Evolutionary conservation across 1,140 invertebrate genomes (phyloP).

Genomic region (Pseudomyrmex gracilis): DNA sequence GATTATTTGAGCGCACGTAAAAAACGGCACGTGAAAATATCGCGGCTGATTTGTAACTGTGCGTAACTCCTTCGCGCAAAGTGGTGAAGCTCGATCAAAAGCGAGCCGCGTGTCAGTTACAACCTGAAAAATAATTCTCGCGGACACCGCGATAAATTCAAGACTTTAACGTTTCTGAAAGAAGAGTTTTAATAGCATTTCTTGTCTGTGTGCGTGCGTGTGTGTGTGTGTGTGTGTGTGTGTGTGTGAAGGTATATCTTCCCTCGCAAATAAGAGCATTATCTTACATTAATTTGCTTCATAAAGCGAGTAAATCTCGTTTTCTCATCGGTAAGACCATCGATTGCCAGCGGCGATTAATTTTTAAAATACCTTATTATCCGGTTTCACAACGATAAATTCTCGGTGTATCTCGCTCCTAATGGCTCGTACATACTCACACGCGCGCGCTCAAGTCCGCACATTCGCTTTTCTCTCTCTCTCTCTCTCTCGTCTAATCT

Average conservation of each 20-base stretch:
- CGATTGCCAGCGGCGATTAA: slow-evolving; percentile 27
- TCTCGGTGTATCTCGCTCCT: background rate
- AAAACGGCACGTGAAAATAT: slow-evolving; percentile 5
- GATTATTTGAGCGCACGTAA: slow-evolving; percentile 4
- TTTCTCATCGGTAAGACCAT: background rate
- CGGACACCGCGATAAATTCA: background rate
- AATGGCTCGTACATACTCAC: background rate
- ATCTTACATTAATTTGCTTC: background rate
- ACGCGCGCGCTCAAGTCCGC: background rate
- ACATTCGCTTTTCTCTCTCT: background rate
- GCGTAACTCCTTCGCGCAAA: background rate
- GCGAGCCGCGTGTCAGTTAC: background rate
- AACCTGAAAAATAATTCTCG: background rate
- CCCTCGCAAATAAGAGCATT: background rate
- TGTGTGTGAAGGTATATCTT: too few relatives aligned
- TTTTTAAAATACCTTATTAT: slow-evolving; percentile 50
- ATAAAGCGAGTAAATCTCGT: slow-evolving; percentile 16
- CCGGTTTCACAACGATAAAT: slow-evolving; percentile 42
- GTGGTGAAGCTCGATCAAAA: slow-evolving; percentile 26
- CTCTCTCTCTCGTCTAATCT: slow-evolving; percentile 43
- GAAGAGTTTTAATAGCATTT: too few relatives aligned
- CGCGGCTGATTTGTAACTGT: background rate
- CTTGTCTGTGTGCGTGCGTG: too few relatives aligned
- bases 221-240: too few relatives aligned
- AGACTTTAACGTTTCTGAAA: background rate